Conservation (phyloP, 2,888 invertebrate genomes). For the Tetramorium bicarinatum region DNA sequence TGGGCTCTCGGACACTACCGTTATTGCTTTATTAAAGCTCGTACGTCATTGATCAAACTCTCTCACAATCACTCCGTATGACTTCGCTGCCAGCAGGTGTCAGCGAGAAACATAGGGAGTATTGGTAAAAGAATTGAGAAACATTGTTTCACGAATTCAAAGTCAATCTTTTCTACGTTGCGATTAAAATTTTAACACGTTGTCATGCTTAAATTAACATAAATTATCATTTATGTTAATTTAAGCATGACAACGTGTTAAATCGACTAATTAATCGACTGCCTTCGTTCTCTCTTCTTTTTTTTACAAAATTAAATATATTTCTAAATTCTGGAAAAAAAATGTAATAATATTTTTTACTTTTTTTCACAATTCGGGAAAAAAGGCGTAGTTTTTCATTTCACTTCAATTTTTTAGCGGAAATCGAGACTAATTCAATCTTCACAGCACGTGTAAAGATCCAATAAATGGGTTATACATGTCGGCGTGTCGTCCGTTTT, state of each 20-base stretch:
- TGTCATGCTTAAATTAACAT: not conserved
- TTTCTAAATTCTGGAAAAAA: not conserved
- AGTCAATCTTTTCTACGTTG: not conserved
- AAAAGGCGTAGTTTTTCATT: not conserved
- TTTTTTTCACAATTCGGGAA: not conserved
- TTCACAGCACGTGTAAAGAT: not conserved
- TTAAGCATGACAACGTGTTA: not conserved
- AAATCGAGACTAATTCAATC: not conserved
- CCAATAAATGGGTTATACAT: slow-evolving; percentile 27
- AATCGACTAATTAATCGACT: not conserved
- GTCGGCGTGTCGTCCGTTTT: slow-evolving; percentile 36
- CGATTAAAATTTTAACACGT: not conserved
- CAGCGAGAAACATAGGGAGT: slow-evolving; percentile 11
- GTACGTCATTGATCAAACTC: slow-evolving; percentile 51
- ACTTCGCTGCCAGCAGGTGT: slow-evolving; percentile 25
- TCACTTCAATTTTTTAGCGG: not conserved
- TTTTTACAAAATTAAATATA: not conserved
- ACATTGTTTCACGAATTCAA: not conserved
- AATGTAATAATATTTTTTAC: not conserved
- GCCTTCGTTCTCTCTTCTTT: not conserved
- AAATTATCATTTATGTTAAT: not conserved
- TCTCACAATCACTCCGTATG: slow-evolving; percentile 24
- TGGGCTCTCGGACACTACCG: slow-evolving; percentile 43
- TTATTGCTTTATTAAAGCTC: slow-evolving; percentile 44
- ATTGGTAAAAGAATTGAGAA: slow-evolving; percentile 1